Evolutionary conservation across 2,888 invertebrate genomes (phyloP), one percentile per base, ranked within the genome.

Genomic region (Euproctis similis): DNA sequence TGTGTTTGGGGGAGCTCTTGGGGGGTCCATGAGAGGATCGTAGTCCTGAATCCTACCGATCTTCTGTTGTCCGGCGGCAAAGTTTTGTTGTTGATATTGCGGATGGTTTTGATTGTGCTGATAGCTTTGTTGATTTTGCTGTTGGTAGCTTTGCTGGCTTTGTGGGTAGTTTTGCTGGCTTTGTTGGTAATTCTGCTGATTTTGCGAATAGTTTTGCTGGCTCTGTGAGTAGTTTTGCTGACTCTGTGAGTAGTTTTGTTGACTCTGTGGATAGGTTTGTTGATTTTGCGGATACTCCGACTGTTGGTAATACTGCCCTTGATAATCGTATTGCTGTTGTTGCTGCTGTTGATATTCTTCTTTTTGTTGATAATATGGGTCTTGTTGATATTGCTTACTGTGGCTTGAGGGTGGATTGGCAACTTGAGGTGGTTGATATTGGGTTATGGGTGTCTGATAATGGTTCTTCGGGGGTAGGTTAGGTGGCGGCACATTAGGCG

Each of bases 31-130:
- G 42, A 91, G 75, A 2, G 93, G 93, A 67, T 94, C 93, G 56
- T 93, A 93, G 58, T 94, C 93, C 43, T 92, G 91, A 46, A 93
- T 92, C 80, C 91, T 87, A 42, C 92, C 89, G 62, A 93, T 88
- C 65, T 86, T 86, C 66, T 75, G 75, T 27, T 66, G 47, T 2
- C 12, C 24, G 11, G 8, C 46, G 2, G 56, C 50, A 18, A 68
- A 61, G 16, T 69, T 63, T 31, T 62, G 63, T 23, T 59, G 64
- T 16, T 60, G 57, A 37, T 58, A 59, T n/a, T 55, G 54, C 17
- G 59, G 54, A 4, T 56, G 51, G 24, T 56, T 56, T 33, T 76
- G 61, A 55, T 76, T 76, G 47, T 71, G 80, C 35, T 78, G 76
- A 17, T 35, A 23, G 12, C 34, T 42, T 2, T 20, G 28, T 10